phyloP scores from a whole-genome alignment of 2,113 vertebrate species.

The Austrofundulus limnaeus region DNA sequence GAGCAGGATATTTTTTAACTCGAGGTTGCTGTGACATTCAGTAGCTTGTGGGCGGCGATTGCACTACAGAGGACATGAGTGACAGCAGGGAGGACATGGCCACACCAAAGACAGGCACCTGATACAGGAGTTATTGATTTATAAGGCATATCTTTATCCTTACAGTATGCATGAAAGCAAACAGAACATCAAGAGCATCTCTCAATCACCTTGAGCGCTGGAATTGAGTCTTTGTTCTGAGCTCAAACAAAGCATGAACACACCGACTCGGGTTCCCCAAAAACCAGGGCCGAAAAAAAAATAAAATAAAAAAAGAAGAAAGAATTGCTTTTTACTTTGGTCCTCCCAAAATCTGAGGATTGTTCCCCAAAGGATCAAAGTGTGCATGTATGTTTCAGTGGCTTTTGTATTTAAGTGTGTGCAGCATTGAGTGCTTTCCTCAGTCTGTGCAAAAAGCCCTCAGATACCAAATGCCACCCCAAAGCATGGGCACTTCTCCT shows the following conservation, averaged over 20 bases:
- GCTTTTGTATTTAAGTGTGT: conserved; percentile 68
- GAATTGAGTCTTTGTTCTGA: conserved; percentile 66
- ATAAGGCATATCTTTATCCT: conserved; percentile 74
- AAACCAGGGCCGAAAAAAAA: conserved; percentile 45
- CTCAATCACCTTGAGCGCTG: conserved; percentile 60
- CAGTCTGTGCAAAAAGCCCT: conserved; percentile 74
- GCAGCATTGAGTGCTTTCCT: conserved; percentile 70
- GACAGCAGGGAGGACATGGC: conserved; percentile 55
- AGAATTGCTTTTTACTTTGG: conserved; percentile 54
- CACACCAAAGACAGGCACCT: conserved; percentile 51
- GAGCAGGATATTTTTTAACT: conserved; percentile 67
- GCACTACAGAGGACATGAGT: conserved; percentile 54
- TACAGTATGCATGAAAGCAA: conserved; percentile 67
- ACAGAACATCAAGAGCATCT: conserved; percentile 60
- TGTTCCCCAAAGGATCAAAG: conserved; percentile 83
- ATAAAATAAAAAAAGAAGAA: no score
- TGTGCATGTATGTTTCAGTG: conserved; percentile 57
- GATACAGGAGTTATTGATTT: conserved; percentile 74
- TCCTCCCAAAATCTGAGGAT: conserved; percentile 66
- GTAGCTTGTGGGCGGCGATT: conserved; percentile 52
- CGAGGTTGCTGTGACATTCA: conserved; percentile 69
- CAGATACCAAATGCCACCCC: conserved; percentile 69
- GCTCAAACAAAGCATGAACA: conserved; percentile 50
- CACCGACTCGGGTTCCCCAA: conserved; percentile 60
- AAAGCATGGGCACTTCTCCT: conserved; percentile 69